These are phyloP conservation scores for Ecliptopera silaceata DNA, from an alignment of 2,888 invertebrate species.

Conservation along the genomic window DNA sequence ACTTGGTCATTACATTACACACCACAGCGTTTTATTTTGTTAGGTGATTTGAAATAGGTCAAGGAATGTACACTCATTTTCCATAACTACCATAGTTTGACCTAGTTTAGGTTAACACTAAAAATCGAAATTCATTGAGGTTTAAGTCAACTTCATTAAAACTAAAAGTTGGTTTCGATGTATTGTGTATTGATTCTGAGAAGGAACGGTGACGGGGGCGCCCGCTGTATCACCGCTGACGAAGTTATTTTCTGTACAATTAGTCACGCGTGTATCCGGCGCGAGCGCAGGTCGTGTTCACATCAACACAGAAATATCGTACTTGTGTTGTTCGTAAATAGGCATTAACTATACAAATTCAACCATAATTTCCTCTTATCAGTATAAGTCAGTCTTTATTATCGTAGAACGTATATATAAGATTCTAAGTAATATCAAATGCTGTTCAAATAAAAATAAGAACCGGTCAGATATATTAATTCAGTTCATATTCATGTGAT, in stretches of 20 bases:
- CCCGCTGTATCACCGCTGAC: constrained; percentile 76
- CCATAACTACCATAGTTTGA: constrained; percentile 12
- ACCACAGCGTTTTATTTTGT: not conserved
- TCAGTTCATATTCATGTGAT: not conserved
- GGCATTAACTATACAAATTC: constrained; percentile 27
- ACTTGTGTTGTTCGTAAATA: constrained; percentile 25
- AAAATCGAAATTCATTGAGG: constrained; percentile 13
- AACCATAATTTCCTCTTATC: constrained; percentile 27
- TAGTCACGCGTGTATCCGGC: constrained; percentile 81
- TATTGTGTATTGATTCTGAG: constrained; percentile 65
- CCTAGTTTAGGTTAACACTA: constrained; percentile 5
- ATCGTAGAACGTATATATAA: constrained; percentile 16
- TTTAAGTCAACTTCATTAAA: constrained; percentile 7
- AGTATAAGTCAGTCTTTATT: constrained; percentile 29
- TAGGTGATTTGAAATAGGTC: constrained; percentile 22
- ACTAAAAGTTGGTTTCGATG: constrained; percentile 4
- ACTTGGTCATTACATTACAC: too few species aligned
- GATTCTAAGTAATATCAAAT: constrained; percentile 16
- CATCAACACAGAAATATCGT: constrained; percentile 36
- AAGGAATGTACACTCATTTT: constrained; percentile 8
- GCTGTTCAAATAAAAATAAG: constrained; percentile 9
- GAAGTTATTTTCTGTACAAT: constrained; percentile 81
- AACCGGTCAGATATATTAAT: not conserved
- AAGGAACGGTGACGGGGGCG: constrained; percentile 71
- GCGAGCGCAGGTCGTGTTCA: constrained; percentile 61